Base-by-base conservation (phyloP, 2,888 invertebrate species). In the Apodemia mormo region DNA sequence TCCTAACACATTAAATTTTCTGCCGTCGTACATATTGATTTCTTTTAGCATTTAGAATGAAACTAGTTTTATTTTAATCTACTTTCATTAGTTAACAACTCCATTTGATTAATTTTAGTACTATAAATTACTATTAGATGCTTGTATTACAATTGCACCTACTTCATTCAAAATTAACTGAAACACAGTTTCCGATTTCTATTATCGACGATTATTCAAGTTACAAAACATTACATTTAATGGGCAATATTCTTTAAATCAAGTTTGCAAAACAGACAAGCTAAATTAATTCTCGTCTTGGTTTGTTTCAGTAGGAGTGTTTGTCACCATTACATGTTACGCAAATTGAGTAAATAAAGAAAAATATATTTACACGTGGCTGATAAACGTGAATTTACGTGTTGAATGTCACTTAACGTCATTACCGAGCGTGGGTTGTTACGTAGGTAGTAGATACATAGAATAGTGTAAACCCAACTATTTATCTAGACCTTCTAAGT, bases 221-320 rank as follows among this genome's bases (percentile, higher is more conserved):
- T 22, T 22, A 22, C 22, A 22, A 22, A 22, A 22, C 22, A 22
- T 22, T 22, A 40, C 40, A 40, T 40, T 8, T 8, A 40, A 40
- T 1, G 40, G 8, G 8, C 40, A 40, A 7, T 40, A 8, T 40
- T 40, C 7, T 40, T 98, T 98, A 77, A 70, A 77, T 45, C 45
- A 45, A 12, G 12, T 45, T 76, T 52, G 54, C 45, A 37, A 4
- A 68, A 68, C 22, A 68, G 10, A 66, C 22, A 40, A 33, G n/a
- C 1, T 10, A 8, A 4, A 33, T 33, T 33, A 33, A 33, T 33
- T 33, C 33, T 33, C 2, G 22, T 65, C 6, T 10, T 45, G 45
- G 10, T 45, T 10, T 45, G 52, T 52, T 52, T 52, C n/a, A 14
- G n/a, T n/a, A 14, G 2, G 7, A 65, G 14, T 30, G 1, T 61